phyloP scores from a whole-genome alignment of 2,797 vertebrate species.

The Clarias platycephalus region DNA sequence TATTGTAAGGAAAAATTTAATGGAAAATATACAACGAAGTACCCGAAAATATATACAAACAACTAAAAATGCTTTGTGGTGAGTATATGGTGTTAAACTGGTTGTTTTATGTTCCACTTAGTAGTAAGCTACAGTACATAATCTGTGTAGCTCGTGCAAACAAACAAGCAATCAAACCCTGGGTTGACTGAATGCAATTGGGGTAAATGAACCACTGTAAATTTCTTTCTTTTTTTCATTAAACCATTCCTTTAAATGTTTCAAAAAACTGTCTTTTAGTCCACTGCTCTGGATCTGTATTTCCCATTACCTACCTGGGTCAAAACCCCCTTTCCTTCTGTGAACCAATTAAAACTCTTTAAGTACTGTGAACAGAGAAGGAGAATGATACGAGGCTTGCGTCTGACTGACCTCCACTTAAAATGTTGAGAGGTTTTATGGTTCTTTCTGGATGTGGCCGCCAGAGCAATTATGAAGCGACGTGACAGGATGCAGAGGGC shows the following conservation, averaged over 20 bases:
- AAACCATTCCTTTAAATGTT: neutral
- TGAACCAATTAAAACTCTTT: constrained; percentile 71
- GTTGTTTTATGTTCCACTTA: constrained; percentile 19
- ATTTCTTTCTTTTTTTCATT: too few relatives aligned
- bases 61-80: neutral
- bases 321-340: constrained; percentile 61
- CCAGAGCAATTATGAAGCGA: constrained; percentile 66
- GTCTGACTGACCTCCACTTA: constrained; percentile 63
- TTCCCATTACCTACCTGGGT: constrained; percentile 78
- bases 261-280: constrained; percentile 60
- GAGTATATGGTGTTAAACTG: neutral
- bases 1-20: neutral
- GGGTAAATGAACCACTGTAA: neutral
- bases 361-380: constrained; percentile 54
- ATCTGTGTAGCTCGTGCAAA: neutral
- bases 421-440: constrained; percentile 64
- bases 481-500: constrained; percentile 56
- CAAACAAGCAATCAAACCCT: neutral
- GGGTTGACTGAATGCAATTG: neutral
- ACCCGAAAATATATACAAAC: neutral
- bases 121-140: neutral
- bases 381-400: constrained; percentile 35
- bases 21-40: neutral
- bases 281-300: constrained; percentile 74
- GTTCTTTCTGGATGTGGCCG: constrained; percentile 54